Evolutionary conservation across 1,140 invertebrate genomes (phyloP).

Genomic region (Hetaerina americana): DNA sequence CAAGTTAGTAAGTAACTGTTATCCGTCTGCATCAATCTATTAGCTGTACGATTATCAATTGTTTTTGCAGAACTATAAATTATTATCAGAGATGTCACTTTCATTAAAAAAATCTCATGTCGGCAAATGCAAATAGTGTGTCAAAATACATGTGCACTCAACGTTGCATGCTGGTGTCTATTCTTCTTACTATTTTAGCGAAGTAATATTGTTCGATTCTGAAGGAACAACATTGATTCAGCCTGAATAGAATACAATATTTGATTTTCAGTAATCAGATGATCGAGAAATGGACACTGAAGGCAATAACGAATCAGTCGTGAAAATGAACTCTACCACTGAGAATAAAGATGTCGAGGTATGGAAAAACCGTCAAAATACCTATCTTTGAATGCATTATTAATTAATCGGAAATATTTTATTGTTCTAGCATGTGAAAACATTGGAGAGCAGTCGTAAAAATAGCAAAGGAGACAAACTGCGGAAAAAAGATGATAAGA

Average conservation of each 20-base stretch:
- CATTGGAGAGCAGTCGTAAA: no score
- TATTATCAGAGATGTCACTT: neutral
- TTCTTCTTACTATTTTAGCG: no score
- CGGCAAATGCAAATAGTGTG: neutral
- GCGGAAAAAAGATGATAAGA: slow-evolving; percentile 42
- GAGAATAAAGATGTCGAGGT: neutral
- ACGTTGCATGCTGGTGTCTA: no score
- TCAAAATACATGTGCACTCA: no score
- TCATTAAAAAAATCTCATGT: neutral
- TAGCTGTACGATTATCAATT: neutral
- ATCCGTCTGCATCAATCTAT: no score
- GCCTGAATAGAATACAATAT: no score
- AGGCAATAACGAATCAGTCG: neutral
- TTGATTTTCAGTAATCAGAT: neutral
- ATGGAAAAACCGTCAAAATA: neutral
- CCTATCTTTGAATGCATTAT: no score
- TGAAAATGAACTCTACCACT: neutral
- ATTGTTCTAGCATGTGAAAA: no score
- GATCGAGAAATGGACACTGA: neutral
- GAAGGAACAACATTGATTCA: no score
- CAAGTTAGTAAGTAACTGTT: no score
- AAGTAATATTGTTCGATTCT: no score
- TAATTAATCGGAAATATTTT: no score
- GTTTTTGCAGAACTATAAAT: neutral
- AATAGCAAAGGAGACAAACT: slow-evolving; percentile 24